Conservation (phyloP, 1,140 invertebrate species). For the Himalopsyche phryganea region DNA sequence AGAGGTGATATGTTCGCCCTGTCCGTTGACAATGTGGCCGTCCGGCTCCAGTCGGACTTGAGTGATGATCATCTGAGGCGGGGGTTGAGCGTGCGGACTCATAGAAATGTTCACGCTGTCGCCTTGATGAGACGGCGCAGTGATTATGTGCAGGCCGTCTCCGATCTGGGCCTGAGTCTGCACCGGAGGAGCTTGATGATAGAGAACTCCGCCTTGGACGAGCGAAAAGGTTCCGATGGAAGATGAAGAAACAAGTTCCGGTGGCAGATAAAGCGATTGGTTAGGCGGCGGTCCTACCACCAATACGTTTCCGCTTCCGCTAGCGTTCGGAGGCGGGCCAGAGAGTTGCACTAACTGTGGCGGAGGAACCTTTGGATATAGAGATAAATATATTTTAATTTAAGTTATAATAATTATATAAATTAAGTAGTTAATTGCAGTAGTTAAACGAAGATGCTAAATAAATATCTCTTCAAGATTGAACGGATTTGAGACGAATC, state of each 20-base stretch:
- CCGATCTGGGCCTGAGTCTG: slow-evolving; percentile 33
- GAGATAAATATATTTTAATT: too few species aligned
- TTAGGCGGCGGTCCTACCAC: slow-evolving; percentile 25
- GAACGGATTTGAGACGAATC: too few species aligned
- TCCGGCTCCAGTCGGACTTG: slow-evolving; percentile 27
- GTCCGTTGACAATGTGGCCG: slow-evolving; percentile 13
- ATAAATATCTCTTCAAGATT: too few species aligned
- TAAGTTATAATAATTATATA: too few species aligned
- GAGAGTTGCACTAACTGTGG: slow-evolving; percentile 30
- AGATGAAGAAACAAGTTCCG: slow-evolving; percentile 15
- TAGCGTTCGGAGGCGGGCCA: slow-evolving; percentile 21
- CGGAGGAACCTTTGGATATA: slow-evolving; percentile 25
- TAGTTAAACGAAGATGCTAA: too few species aligned
- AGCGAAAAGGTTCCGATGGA: slow-evolving; percentile 27
- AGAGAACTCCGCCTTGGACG: slow-evolving; percentile 28
- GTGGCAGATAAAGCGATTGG: slow-evolving; percentile 21
- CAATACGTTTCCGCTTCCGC: slow-evolving; percentile 20
- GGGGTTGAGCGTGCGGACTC: slow-evolving; percentile 28
- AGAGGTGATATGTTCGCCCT: slow-evolving; percentile 21
- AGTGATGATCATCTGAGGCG: slow-evolving; percentile 31
- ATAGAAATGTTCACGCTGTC: slow-evolving; percentile 24
- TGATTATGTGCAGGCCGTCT: slow-evolving; percentile 23
- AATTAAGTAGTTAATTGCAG: too few species aligned
- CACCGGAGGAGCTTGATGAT: slow-evolving; percentile 30
- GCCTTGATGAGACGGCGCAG: slow-evolving; percentile 12